Conservation (phyloP, 37 sponge, comb jelly and placozoan species). For the Beroe ovata region DNA sequence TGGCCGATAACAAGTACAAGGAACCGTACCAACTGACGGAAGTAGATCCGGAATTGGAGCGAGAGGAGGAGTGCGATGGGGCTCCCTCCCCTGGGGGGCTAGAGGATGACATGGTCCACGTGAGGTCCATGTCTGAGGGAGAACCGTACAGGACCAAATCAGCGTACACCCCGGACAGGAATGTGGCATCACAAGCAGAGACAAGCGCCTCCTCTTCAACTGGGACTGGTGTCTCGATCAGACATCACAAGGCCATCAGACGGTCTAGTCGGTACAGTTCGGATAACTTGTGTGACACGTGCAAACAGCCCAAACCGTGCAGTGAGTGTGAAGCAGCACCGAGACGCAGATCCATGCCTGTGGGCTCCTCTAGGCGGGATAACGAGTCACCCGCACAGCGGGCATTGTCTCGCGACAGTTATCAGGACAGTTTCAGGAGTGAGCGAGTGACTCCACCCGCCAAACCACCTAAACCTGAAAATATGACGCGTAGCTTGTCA, state of each 20-base stretch:
- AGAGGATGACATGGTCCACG: not conserved
- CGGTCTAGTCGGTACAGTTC: conserved; percentile 1
- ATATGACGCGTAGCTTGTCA: not conserved
- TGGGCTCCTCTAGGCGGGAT: not conserved
- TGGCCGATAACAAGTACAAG: conserved; percentile 23
- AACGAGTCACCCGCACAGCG: not conserved
- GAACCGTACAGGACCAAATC: conserved; percentile 20
- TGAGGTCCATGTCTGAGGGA: not conserved
- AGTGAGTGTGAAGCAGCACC: not conserved
- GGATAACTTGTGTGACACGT: conserved; percentile 17
- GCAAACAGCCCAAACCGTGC: not conserved
- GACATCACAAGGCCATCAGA: conserved; percentile 37
- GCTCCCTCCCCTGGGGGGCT: not conserved
- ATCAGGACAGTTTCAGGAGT: not conserved
- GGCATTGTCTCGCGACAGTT: not conserved
- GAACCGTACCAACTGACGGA: conserved; percentile 16
- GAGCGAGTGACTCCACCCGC: not conserved
- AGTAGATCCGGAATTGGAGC: not conserved
- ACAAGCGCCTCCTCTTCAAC: not conserved
- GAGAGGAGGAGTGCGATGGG: not conserved
- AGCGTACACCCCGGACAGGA: not conserved
- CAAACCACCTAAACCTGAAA: not conserved
- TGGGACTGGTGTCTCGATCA: not conserved
- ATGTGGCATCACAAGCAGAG: not conserved
- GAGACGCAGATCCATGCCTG: not conserved